phyloP scores from a whole-genome alignment of 2,888 invertebrate species.

The Drosophila hawaiiensis region DNA sequence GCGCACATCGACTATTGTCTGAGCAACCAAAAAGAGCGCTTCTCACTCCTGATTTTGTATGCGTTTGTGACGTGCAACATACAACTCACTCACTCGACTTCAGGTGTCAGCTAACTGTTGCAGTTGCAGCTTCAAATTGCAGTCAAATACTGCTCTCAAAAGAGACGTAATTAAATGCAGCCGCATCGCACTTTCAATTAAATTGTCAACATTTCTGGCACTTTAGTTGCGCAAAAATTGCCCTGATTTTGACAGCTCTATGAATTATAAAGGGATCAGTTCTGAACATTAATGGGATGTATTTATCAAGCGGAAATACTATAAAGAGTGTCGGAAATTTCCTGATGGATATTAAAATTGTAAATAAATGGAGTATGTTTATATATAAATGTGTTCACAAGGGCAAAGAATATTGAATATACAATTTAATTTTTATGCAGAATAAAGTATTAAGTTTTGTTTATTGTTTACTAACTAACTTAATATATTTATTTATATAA shows the following conservation, averaged over 20 bases:
- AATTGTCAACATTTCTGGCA: constrained; percentile 31
- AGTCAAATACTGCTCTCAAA: constrained; percentile 32
- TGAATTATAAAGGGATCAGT: constrained; percentile 2
- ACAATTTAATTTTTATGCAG: not conserved
- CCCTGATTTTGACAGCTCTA: constrained; percentile 28
- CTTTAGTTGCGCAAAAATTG: not conserved
- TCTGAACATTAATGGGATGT: not conserved
- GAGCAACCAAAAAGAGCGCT: constrained; percentile 17
- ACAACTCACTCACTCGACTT: not conserved
- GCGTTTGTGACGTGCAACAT: not conserved
- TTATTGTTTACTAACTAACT: not conserved
- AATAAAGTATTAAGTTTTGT: not conserved
- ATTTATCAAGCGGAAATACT: not conserved
- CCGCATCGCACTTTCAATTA: constrained; percentile 40
- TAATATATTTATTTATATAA: not conserved
- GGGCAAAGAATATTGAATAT: not conserved
- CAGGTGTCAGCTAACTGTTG: constrained; percentile 28
- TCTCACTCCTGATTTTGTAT: constrained; percentile 5
- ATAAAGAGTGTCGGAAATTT: not conserved
- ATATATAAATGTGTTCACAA: not conserved
- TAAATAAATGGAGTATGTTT: not conserved
- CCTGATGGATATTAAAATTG: not conserved
- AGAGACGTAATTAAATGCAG: constrained; percentile 45
- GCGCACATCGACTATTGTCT: constrained; percentile 13
- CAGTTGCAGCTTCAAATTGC: constrained; percentile 19